Percentiles rank a stretch among this genome's conserved stretches.
phyloP scores from a whole-genome alignment of 2,888 invertebrate species.

The Brachyptera risi region DNA sequence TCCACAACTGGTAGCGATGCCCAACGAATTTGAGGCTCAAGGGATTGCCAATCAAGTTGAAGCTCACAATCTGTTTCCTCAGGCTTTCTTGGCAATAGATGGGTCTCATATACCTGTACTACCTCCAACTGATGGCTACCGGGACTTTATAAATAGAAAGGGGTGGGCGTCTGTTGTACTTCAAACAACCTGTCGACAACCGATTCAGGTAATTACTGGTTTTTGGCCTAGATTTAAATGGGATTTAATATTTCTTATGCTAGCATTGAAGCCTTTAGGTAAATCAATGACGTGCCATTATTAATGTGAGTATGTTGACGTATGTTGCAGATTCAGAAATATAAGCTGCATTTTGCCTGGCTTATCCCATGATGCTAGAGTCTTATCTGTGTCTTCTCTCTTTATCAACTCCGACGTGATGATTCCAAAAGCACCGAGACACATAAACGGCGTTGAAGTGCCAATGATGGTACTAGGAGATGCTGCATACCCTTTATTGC shows the following conservation, averaged over 20 bases:
- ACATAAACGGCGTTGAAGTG: slow-evolving; percentile 28
- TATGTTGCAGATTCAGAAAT: slow-evolving; percentile 23
- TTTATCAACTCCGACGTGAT: too few relatives aligned
- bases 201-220: too few relatives aligned
- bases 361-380: slow-evolving; percentile 9
- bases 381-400: background rate
- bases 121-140: slow-evolving; percentile 32
- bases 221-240: too few relatives aligned
- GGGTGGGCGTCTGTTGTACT: slow-evolving; percentile 34
- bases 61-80: slow-evolving; percentile 33
- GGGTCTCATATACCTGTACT: slow-evolving; percentile 34
- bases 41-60: slow-evolving; percentile 25
- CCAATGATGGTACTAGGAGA: slow-evolving; percentile 35
- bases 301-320: background rate
- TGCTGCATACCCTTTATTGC: slow-evolving; percentile 34
- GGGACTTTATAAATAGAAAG: slow-evolving; percentile 35
- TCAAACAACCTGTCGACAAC: too few relatives aligned
- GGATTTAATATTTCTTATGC: too few relatives aligned
- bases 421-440: background rate
- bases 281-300: background rate
- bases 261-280: background rate
- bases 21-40: slow-evolving; percentile 35
- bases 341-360: slow-evolving; percentile 24
- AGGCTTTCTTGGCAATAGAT: slow-evolving; percentile 39
- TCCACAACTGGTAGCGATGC: slow-evolving; percentile 36